phyloP scores from a whole-genome alignment of 2,888 invertebrate genomes.

The Eilema depressum region DNA sequence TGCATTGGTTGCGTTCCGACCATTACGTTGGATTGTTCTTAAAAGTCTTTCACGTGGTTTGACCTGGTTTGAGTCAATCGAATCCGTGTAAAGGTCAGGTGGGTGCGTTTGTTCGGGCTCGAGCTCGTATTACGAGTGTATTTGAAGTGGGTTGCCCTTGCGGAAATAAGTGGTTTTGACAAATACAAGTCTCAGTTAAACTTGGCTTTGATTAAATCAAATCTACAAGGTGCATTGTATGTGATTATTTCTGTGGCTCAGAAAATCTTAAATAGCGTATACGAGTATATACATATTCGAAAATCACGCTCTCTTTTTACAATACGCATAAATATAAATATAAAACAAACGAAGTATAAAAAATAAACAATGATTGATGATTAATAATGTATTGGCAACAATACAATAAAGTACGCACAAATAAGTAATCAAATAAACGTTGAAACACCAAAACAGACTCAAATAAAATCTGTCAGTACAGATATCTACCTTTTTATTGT shows the following conservation, averaged over 20 bases:
- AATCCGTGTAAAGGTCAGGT: conserved; percentile 42
- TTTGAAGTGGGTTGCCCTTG: conserved; percentile 41
- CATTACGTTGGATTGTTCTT: conserved; percentile 28
- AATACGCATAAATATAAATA: no score
- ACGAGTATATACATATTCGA: no score
- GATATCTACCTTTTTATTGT: conserved; percentile 41
- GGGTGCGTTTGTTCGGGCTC: conserved; percentile 34
- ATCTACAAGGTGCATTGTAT: neutral
- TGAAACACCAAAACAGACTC: conserved; percentile 13
- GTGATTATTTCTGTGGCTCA: neutral
- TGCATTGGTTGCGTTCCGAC: conserved; percentile 17
- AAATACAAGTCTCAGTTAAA: conserved; percentile 31
- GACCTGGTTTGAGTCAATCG: conserved; percentile 45
- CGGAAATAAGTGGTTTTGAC: conserved; percentile 37
- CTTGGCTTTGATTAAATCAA: neutral
- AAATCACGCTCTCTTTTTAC: no score
- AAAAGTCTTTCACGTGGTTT: conserved; percentile 34
- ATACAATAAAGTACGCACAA: neutral
- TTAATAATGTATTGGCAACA: neutral
- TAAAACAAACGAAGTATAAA: neutral
- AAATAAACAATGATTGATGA: neutral
- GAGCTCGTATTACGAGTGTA: conserved; percentile 41
- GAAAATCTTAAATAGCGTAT: no score
- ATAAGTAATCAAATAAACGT: neutral
- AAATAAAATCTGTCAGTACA: conserved; percentile 34